Evolutionary conservation across 35 echinoderm and acorn worm species (phyloP), one percentile per base, ranked within the genome.

Genomic region (Ptychodera flava): DNA sequence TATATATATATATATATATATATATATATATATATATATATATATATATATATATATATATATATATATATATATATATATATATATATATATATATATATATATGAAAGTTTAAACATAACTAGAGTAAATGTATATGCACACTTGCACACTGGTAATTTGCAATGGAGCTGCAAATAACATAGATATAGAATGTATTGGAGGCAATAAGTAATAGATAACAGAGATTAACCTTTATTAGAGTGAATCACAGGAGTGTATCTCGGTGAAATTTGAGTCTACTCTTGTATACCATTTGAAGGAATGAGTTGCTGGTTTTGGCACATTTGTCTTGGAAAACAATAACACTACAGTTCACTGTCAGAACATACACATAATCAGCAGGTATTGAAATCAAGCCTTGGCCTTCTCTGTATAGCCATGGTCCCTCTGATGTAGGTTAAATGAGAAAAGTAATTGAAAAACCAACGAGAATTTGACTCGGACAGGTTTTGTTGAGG

Each of bases 1-100:
- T 64, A 64, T 64, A 64, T 64, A 64, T 64, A 64, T 64, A 64
- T 64, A 64, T 64, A 64, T 64, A 64, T 64, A 64, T 64, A 64
- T 64, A 64, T 64, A 64, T 64, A 64, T 64, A 64, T 64, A 64
- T 64, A 64, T 64, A 64, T 64, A 64, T 64, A 64, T 64, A 64
- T 64, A 64, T 64, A 64, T 64, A 64, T 64, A 64, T 64, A 64
- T 64, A 64, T 64, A 64, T 64, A 64, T 64, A 64, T 64, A 64
- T 64, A 64, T 64, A 64, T 64, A 64, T 64, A 64, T 64, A 64
- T 64, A 64, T 64, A 64, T 64, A 64, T 64, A 64, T 64, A 64
- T 64, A 64, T 64, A 64, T 64, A 64, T 64, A 64, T 64, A 64
- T 64, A 64, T 64, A 64, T 64, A 64, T 64, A 64, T 64, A 64